A percentile compares a stretch with the other conserved stretches of the same genome.
phyloP scores from a whole-genome alignment of 2,888 invertebrate genomes.

The Falcaria lacertinaria region DNA sequence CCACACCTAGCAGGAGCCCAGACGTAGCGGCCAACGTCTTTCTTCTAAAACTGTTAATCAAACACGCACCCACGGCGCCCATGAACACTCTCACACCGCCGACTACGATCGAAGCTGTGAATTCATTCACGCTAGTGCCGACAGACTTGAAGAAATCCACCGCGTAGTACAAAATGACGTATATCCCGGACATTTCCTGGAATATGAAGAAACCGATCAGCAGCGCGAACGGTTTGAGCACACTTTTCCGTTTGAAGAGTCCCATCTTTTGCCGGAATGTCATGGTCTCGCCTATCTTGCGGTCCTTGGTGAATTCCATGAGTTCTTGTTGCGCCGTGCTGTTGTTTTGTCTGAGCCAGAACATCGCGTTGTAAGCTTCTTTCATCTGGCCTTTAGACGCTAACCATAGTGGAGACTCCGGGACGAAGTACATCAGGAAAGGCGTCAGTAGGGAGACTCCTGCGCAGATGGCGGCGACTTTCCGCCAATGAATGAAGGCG shows the following conservation, averaged over 20 bases:
- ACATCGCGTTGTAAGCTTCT: conserved; percentile 80
- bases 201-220: conserved; percentile 83
- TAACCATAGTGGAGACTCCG: conserved; percentile 85
- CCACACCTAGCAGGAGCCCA: conserved; percentile 81
- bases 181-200: conserved; percentile 87
- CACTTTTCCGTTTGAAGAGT: conserved; percentile 73
- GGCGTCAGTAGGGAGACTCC: conserved; percentile 78
- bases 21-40: conserved; percentile 82
- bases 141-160: conserved; percentile 85
- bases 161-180: conserved; percentile 85
- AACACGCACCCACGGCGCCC: conserved; percentile 82
- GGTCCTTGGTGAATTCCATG: conserved; percentile 77
- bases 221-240: conserved; percentile 84
- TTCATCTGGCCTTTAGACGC: conserved; percentile 80
- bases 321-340: conserved; percentile 82
- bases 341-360: conserved; percentile 83
- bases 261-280: conserved; percentile 58
- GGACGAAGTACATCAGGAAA: conserved; percentile 81
- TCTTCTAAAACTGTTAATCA: conserved; percentile 83
- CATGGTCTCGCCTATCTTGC: conserved; percentile 56
- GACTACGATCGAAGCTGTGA: conserved; percentile 84
- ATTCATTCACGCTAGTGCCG: conserved; percentile 82
- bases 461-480: conserved; percentile 82
- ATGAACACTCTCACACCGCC: conserved; percentile 83
- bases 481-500: conserved; percentile 83